These are phyloP conservation scores for Oxytorus armatus DNA, from an alignment of 2,888 invertebrate species.

Conservation along the genomic window DNA sequence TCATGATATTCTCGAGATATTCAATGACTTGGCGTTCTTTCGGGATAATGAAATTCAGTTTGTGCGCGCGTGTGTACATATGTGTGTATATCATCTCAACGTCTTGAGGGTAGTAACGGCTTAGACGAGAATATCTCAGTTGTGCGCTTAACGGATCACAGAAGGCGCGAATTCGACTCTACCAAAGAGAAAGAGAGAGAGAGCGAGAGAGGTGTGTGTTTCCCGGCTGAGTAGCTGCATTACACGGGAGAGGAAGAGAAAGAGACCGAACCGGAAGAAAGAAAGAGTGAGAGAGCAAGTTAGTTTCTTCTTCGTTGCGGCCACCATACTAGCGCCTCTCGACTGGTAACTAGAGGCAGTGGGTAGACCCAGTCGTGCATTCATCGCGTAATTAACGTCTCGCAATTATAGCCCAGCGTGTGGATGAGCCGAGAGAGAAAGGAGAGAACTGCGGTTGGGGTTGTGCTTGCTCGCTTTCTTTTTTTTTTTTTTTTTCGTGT, in stretches of 20 bases:
- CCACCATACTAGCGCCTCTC: constrained; percentile 55
- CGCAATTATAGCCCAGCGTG: constrained; percentile 77
- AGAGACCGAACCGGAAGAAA: constrained; percentile 55
- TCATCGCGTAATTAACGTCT: constrained; percentile 80
- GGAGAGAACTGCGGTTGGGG: constrained; percentile 30
- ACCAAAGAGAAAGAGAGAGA: constrained; percentile 2
- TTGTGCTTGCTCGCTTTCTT: constrained; percentile 45
- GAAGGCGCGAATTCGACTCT: constrained; percentile 70
- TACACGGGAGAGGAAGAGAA: constrained; percentile 62
- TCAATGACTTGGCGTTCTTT: constrained; percentile 15
- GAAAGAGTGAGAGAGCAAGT: constrained; percentile 6
- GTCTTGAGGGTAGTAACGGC: constrained; percentile 28
- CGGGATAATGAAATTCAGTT: constrained; percentile 45
- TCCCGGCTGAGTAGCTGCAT: constrained; percentile 74
- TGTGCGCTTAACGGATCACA: constrained; percentile 21
- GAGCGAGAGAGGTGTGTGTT: not conserved
- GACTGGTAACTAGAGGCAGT: constrained; percentile 64
- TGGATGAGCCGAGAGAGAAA: constrained; percentile 62
- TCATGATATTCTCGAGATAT: constrained; percentile 25
- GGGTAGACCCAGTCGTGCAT: constrained; percentile 67
- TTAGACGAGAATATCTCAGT: constrained; percentile 26
- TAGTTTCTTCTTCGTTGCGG: constrained; percentile 25
- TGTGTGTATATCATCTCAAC: constrained; percentile 19
- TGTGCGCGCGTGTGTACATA: not conserved
- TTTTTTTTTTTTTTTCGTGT: constrained; percentile 30